phyloP scores from a whole-genome alignment of 2,113 vertebrate species.

The Heteronetta atricapilla region DNA sequence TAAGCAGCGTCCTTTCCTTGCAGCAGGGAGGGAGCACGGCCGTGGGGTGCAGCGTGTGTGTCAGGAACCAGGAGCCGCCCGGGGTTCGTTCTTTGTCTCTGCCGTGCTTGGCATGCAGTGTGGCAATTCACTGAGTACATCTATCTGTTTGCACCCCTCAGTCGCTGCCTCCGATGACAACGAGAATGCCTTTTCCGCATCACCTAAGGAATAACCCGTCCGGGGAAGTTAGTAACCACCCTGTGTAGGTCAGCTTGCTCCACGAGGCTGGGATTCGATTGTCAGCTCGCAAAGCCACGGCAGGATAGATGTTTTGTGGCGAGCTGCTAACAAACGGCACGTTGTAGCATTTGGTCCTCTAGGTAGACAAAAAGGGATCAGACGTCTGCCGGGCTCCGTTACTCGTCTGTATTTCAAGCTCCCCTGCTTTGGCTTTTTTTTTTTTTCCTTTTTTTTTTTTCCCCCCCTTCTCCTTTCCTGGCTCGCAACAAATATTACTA shows the following conservation, averaged over 20 bases:
- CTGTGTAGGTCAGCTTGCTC: slow-evolving; percentile 40
- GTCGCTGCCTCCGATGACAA: background rate
- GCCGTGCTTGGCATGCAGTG: slow-evolving; percentile 45
- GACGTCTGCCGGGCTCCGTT: slow-evolving; percentile 57
- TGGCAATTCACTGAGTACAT: background rate
- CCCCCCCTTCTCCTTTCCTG: background rate
- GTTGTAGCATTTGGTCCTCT: slow-evolving; percentile 62
- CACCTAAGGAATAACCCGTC: too few relatives aligned
- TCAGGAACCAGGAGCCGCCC: slow-evolving; percentile 15
- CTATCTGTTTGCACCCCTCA: background rate
- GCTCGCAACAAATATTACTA: slow-evolving; percentile 61
- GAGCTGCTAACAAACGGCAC: background rate
- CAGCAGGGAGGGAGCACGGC: background rate
- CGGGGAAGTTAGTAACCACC: slow-evolving; percentile 48
- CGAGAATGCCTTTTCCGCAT: background rate
- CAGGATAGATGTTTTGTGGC: slow-evolving; percentile 11
- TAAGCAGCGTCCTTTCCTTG: background rate
- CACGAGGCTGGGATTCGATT: slow-evolving; percentile 40
- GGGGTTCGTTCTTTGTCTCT: slow-evolving; percentile 60
- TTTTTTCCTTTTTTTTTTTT: too few relatives aligned
- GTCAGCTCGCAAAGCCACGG: background rate
- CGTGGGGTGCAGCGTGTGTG: background rate
- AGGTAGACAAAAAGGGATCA: slow-evolving; percentile 59
- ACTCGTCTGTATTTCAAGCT: slow-evolving; percentile 34
- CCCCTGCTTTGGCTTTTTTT: background rate